Evolutionary conservation across 1,140 invertebrate species (phyloP), one percentile per base, ranked within the genome.

Genomic region (Zaprionus kolodkinae): DNA sequence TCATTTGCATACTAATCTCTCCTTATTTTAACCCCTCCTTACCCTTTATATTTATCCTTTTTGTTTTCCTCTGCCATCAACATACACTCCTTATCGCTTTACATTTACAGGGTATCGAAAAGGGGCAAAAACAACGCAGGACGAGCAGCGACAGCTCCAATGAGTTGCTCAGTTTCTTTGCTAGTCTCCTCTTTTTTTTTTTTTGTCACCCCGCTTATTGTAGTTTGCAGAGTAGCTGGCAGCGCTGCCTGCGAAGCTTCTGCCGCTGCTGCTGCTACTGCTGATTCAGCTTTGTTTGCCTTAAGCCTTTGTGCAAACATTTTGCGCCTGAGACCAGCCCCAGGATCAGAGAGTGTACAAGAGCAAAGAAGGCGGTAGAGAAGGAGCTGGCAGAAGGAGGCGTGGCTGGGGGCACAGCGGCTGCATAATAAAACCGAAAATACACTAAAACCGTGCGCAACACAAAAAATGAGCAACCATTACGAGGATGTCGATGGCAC

Each of bases 301-400:
- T 81, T 91, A 91, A 91, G 87, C 87, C 87, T 87, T 91, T 91
- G 87, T 88, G 88, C 87, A 91, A 86, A 91, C 83, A 91, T 91
- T 91, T 91, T 86, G 80, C 78, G 72, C 85, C 81, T 88, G 69
- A 65, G 84, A 68, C 60, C 74, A 70, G 60, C 63, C 77, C 38
- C 45, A 64, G 76, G 70, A 59, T 54, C 43, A n/a, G 57, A 69
- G 40, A 69, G 40, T 45, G 40, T 45, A 17, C n/a, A 45, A 45
- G 40, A 73, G 45, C 57, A 43, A 55, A 15, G n/a, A n/a, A 45
- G 40, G 40, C n/a, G 6, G 40, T 3, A 3, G 7, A 3, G 40
- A 0, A 15, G 40, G n/a, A 9, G 40, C n/a, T 6, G 15, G 40
- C n/a, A n/a, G 40, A 7, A 45, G 40, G 40, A n/a, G 40, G n/a